Evolutionary conservation across 2,888 invertebrate genomes (phyloP).

Genomic region (Autographa gamma): DNA sequence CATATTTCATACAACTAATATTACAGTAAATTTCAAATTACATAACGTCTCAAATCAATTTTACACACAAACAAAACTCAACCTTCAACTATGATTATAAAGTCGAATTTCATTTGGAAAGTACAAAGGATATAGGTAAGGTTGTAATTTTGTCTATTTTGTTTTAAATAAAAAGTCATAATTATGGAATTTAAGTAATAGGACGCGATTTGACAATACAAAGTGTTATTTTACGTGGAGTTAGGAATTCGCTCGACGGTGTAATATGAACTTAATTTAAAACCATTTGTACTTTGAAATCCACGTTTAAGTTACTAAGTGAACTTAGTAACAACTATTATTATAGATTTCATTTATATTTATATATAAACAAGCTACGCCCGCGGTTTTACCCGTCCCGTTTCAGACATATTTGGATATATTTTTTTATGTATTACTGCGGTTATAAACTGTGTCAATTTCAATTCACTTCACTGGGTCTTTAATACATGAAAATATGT

Average conservation of each 20-base stretch:
- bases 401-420: not conserved
- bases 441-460: too few species aligned
- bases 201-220: conserved; percentile 48
- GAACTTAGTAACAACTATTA: too few species aligned
- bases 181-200: conserved; percentile 64
- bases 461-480: too few species aligned
- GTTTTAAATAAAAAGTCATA: conserved; percentile 50
- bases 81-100: rapidly evolving
- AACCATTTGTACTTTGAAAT: conserved; percentile 4
- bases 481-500: too few species aligned
- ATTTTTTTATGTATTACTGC: too few species aligned
- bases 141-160: conserved; percentile 6
- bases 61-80: not conserved
- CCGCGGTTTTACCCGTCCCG: not conserved
- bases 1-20: conserved; percentile 21
- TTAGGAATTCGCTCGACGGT: conserved; percentile 39
- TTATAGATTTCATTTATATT: not conserved
- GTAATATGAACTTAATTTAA: conserved; percentile 32
- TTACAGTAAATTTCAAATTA: conserved; percentile 1
- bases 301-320: conserved; percentile 11
- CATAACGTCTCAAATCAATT: not conserved
- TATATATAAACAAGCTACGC: not conserved
- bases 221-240: conserved; percentile 38
- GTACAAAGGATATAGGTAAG: not conserved
- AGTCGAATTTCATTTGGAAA: conserved; percentile 7